Base-by-base conservation (phyloP, 1,140 invertebrate genomes). In the Cryptotermes secundus region DNA sequence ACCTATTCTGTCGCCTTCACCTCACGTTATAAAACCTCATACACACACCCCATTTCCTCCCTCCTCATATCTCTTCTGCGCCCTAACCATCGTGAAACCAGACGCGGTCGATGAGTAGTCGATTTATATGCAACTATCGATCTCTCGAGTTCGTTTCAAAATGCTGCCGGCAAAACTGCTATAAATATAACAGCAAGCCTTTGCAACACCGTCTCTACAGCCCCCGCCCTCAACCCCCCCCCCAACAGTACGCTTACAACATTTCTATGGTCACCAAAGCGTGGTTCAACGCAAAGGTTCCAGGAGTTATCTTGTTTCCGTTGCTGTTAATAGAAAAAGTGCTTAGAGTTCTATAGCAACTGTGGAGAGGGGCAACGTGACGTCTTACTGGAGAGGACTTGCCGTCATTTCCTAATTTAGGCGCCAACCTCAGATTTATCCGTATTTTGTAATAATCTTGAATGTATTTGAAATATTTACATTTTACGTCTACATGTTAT, bases 51-150 rank as follows among this genome's bases (percentile, higher is more conserved):
- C 26, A 31, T n/a, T 12, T n/a, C 31, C 26, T 12, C 59, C 26
- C 59, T 72, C 59, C n/a, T 72, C n/a, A 72, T 72, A 7, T 72
- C 53, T 72, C 59, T 72, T 72, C 59, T 72, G 9, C 14, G 24
- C 26, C 53, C 1, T 59, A 9, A 26, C 59, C 59, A 72, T 72
- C 26, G 26, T 26, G 26, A 72, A 72, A 31, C 45, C 59, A 3
- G 4, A 31, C 59, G 31, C 7, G 59, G 59, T 72, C 59, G 59
- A 72, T 72, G 59, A 72, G n/a, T 72, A 72, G 59, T 31, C 59
- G 59, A 72, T 72, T 72, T 72, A 72, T 72, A 72, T 72, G 26
- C 59, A 72, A 72, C 59, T 72, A 72, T 72, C 59, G 59, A 72
- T 72, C 59, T 72, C 59, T 72, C 59, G 59, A 72, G 26, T 72